These are phyloP conservation scores for Bubo bubo DNA, from an alignment of 2,113 vertebrate species.

Conservation along the genomic window DNA sequence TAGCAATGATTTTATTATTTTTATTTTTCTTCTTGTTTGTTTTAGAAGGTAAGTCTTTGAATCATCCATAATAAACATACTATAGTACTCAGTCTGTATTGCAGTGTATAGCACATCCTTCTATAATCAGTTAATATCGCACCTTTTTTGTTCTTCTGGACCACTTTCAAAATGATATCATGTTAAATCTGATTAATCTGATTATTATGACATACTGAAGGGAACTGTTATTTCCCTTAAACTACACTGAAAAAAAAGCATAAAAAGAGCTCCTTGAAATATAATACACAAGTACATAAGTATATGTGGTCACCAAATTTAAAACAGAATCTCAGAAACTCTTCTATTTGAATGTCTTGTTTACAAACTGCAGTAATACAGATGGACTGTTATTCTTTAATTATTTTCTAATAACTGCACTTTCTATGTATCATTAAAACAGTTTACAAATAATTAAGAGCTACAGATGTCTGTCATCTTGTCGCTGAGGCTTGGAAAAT, in stretches of 20 bases:
- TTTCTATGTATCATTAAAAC: not conserved
- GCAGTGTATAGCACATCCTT: not conserved
- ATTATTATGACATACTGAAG: not conserved
- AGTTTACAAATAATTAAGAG: not conserved
- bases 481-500: not conserved
- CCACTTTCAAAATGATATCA: not conserved
- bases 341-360: not conserved
- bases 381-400: not conserved
- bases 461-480: not conserved
- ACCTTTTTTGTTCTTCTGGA: not conserved
- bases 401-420: not conserved
- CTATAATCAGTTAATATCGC: not conserved
- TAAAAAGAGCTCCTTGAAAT: not conserved
- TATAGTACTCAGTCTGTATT: not conserved
- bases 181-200: not conserved
- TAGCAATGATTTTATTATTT: not conserved
- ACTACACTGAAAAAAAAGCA: not conserved
- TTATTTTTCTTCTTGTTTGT: not conserved
- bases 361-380: not conserved
- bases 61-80: not conserved
- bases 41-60: conserved; percentile 2
- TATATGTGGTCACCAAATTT: not conserved
- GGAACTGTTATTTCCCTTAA: not conserved
- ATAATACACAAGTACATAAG: not conserved
- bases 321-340: not conserved